Base-by-base conservation (phyloP, 1,140 invertebrate genomes). In the Drosophila sp. region DNA sequence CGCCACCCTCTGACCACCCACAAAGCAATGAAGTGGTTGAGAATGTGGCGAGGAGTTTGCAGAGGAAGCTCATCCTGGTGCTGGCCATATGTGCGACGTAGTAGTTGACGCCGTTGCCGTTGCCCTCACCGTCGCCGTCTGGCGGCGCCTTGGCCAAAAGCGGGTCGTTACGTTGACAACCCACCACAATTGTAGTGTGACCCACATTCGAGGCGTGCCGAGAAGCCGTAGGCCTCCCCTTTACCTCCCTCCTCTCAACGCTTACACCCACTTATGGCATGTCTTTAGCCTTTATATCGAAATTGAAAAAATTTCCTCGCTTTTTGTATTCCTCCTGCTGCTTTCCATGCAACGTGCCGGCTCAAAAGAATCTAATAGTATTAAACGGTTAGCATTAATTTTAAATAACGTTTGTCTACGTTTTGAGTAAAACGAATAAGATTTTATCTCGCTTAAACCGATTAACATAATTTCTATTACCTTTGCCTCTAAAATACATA, bases 91-190 rank as follows among this genome's bases (percentile, higher is more conserved):
- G 70, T 72, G 69, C 51, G 46, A 57, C 18, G 45, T 16, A n/a
- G n/a, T n/a, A n/a, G n/a, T n/a, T n/a, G n/a, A n/a, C 48, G 21
- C 1, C 41, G 29, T 2, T 4, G 21, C 21, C 21, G 21, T 21
- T 66, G 69, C 51, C 46, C 48, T n/a, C 27, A 34, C n/a, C 48
- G 21, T 25, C 51, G 18, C 4, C 36, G 11, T 36, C 13, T 63
- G 45, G 36, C 76, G 73, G 78, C 80, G 78, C 75, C 75, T 87
- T 87, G 75, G 78, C 63, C 71, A 71, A 78, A 78, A 78, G 75
- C 75, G 72, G 82, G 78, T 89, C 83, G 82, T 89, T 73, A 82
- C 83, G 82, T 87, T 87, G 82, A 87, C 83, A 87, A 87, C 82
- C 64, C 57, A 29, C 74, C 77, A 81, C 81, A 78, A 72, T 69